Conservation (phyloP, 2,888 invertebrate genomes). For the Andrena bucephala region DNA sequence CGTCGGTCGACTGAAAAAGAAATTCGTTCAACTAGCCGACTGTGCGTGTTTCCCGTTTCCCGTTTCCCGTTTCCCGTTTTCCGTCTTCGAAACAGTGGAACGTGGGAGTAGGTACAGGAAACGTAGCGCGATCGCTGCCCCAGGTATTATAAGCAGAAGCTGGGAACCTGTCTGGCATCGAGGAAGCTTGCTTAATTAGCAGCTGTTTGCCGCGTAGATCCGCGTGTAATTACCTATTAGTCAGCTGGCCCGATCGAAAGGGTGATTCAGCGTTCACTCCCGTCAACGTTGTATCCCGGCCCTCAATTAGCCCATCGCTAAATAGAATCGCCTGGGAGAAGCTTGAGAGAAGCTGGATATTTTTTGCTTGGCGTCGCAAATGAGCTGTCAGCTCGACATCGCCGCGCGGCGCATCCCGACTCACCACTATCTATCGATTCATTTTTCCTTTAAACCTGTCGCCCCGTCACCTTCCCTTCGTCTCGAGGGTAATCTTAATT, state of each 20-base stretch:
- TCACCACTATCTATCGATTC: constrained; percentile 33
- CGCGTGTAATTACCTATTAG: constrained; percentile 56
- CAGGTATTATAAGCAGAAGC: constrained; percentile 2
- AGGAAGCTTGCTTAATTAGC: constrained; percentile 52
- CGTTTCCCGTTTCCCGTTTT: too few relatives aligned
- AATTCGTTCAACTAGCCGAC: neutral
- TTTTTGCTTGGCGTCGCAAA: constrained; percentile 23
- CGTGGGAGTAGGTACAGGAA: constrained; percentile 3
- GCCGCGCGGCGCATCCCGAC: neutral
- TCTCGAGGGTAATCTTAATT: neutral
- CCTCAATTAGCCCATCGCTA: constrained; percentile 59
- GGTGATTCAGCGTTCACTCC: constrained; percentile 9
- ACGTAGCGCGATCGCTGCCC: too few relatives aligned
- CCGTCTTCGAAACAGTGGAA: neutral
- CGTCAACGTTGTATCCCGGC: constrained; percentile 19
- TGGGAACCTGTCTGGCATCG: constrained; percentile 39
- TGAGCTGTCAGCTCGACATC: constrained; percentile 41
- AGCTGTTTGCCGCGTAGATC: constrained; percentile 31
- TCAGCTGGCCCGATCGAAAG: constrained; percentile 27
- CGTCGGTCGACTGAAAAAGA: constrained; percentile 7
- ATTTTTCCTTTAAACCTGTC: constrained; percentile 20
- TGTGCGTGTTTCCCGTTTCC: neutral
- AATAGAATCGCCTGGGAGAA: constrained; percentile 36
- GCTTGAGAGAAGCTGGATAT: constrained; percentile 12
- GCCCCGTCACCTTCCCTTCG: neutral